Evolutionary conservation across 2,888 invertebrate species (phyloP).

Genomic region (Allygus modestus): DNA sequence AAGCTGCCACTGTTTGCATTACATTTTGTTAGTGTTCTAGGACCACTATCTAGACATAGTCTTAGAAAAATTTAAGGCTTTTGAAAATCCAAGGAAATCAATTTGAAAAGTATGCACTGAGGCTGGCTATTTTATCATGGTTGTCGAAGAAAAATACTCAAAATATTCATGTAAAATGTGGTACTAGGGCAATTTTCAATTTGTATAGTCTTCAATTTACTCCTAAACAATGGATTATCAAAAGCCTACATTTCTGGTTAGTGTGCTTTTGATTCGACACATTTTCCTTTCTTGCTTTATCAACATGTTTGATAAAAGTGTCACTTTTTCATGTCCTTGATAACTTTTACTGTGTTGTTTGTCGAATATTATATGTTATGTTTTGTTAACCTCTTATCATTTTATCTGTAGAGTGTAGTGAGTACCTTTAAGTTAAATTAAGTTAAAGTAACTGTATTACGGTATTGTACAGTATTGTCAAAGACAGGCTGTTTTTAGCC

Average conservation of each 20-base stretch:
- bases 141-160: too few relatives aligned
- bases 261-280: conserved; percentile 29
- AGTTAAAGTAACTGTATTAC: not conserved
- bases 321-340: not conserved
- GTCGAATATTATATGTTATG: not conserved
- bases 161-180: too few relatives aligned
- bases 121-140: too few relatives aligned
- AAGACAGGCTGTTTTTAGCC: conserved; percentile 22
- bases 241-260: not conserved
- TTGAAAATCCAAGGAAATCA: not conserved
- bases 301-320: not conserved
- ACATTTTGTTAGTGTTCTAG: conserved; percentile 43
- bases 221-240: conserved; percentile 1
- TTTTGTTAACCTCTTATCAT: not conserved
- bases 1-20: conserved; percentile 55
- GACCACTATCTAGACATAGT: conserved; percentile 47
- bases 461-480: conserved; percentile 35
- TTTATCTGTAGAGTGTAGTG: not conserved
- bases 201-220: not conserved
- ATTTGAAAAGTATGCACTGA: too few relatives aligned
- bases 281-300: conserved; percentile 1
- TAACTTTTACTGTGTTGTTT: conserved; percentile 1
- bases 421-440: not conserved
- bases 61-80: conserved; percentile 18
- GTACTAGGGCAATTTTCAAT: too few relatives aligned